Evolutionary conservation across 1,140 invertebrate species (phyloP).

Genomic region (Anoplophora glabripennis): DNA sequence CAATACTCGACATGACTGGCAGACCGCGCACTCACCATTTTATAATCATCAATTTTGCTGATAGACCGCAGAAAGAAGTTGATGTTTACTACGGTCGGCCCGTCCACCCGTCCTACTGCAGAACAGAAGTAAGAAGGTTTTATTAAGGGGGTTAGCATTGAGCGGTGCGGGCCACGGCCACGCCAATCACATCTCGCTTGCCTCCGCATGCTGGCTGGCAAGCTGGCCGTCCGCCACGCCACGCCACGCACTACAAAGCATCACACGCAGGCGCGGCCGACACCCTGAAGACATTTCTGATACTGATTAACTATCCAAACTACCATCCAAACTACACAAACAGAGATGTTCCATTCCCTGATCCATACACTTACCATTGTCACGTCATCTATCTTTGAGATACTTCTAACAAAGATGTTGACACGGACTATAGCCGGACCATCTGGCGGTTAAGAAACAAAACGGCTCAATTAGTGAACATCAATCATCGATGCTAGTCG

Average conservation of each 20-base stretch:
- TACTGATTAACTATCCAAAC: constrained; percentile 23
- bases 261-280: constrained; percentile 29
- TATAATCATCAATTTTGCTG: constrained; percentile 98
- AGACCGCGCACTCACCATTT: constrained; percentile 83
- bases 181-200: constrained; percentile 45
- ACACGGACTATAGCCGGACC: constrained; percentile 87
- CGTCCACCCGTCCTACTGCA: constrained; percentile 60
- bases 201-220: constrained; percentile 32
- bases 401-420: constrained; percentile 97
- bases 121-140: constrained; percentile 1
- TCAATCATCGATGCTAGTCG: constrained; percentile 24
- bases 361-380: constrained; percentile 85
- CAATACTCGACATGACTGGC: constrained; percentile 47
- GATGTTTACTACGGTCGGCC: constrained; percentile 77
- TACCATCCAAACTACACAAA: constrained; percentile 45
- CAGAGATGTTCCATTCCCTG: constrained; percentile 42
- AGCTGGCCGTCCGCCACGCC: constrained; percentile 23
- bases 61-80: constrained; percentile 95
- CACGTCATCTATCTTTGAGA: constrained; percentile 98
- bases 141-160: constrained; percentile 16
- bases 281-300: background rate
- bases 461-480: constrained; percentile 40
- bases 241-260: constrained; percentile 29
- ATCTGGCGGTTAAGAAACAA: constrained; percentile 61
- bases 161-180: constrained; percentile 32